Base-by-base conservation (phyloP, 2,113 vertebrate species). In the Microcebus tavaratra region DNA sequence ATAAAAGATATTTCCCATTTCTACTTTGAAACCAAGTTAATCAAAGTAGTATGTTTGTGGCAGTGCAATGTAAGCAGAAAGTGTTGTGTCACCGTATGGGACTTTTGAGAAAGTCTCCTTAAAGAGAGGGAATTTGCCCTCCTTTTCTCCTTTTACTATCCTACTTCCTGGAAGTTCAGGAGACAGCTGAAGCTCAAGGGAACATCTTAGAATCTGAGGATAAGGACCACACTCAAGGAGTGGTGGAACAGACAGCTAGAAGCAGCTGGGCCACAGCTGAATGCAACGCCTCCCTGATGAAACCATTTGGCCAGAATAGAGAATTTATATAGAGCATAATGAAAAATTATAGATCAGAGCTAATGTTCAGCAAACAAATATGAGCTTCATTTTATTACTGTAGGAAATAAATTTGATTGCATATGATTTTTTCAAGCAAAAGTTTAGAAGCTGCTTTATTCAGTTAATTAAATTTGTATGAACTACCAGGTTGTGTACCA, bases 391-490 rank as follows among this genome's bases (percentile, higher is more conserved):
- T 61, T 89, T 63, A 89, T 45, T 89, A 45, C 39, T 34, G 7
- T 67, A 73, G 45, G 55, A 87, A 87, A 79, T 82, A 73, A 75
- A 67, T 79, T 45, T n/a, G 42, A 87, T 63, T 55, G 20, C 31
- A 89, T 36, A 42, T 57, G 48, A 76, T 67, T 55, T 92, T 92
- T 80, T 75, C 6, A 81, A 92, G 73, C n/a, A 88, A 83, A 88
- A 70, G 7, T 72, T 89, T 88, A 70, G 88, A 65, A 42, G 45
- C 9, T 73, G 25, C 65, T 95, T 76, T 42, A 84, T 79, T 84
- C 55, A 91, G 21, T 75, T 79, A 85, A 48, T n/a, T 27, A 94
- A 91, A 91, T 34, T 75, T 34, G 6, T 25, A 94, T 53, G 39
- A 92, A 70, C 31, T 87, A 81, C 34, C 23, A 59, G 80, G 20